Evolutionary conservation across 2,888 invertebrate species (phyloP), one percentile per base, ranked within the genome.

Genomic region (Macrophya annulata): DNA sequence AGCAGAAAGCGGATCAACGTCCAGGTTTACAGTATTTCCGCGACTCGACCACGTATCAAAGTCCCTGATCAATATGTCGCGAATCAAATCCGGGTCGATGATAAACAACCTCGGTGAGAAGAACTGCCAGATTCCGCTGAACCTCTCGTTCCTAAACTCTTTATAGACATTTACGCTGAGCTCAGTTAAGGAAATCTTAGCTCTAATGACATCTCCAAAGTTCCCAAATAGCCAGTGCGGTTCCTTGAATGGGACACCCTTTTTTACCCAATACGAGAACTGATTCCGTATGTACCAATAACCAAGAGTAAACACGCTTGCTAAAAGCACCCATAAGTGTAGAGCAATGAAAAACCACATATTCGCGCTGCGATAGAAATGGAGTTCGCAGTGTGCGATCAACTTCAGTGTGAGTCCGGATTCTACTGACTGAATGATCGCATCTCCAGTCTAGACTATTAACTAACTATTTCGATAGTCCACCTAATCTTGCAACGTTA

Each of bases 11-110:
- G 95, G 96, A 91, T 96, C 96, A 21, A 95, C 94, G 21, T 94
- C 93, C 84, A 95, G 96, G 85, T 96, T 96, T 82, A 94, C 94
- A 89, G 95, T 95, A 48, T 95, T 93, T 0, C 96, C 96, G 79
- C 96, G 95, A 88, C 96, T 96, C 91, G 95, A 95, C 88, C 96
- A 96, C 90, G 95, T 93, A 21, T 94, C 94, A 88, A 96, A 96
- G 90, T 96, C 96, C 88, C 94, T 95, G 71, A 95, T 94, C 88
- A 96, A 90, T 31, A 96, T 94, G 84, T 94, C 93, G 72, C 89
- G 89, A 68, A 95, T 95, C 86, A 96, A 90, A n/a, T 95, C 94
- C 15, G 95, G 94, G 91, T 96, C 96, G 85, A 96, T 93, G 15
- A 96, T 93, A 40, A 96, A 91, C 65, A 96, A 91, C n/a, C 95